Evolutionary conservation across 2,113 vertebrate genomes (phyloP).

Genomic region (Oreocharis arfaki): DNA sequence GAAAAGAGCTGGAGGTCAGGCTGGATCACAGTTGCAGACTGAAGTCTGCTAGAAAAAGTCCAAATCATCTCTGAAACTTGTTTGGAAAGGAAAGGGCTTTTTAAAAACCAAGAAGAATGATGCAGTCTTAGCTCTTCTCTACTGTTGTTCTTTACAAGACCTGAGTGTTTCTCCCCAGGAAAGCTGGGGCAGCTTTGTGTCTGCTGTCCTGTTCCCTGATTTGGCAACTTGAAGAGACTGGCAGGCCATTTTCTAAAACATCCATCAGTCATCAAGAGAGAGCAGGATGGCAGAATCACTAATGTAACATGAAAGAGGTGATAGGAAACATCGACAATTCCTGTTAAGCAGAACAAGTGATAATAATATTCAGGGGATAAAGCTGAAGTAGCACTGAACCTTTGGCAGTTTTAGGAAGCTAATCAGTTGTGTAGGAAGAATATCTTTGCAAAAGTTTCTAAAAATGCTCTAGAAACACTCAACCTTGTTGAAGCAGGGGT

Average conservation of each 20-base stretch:
- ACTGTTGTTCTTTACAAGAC: not conserved
- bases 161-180: not conserved
- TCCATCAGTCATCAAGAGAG: not conserved
- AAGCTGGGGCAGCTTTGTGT: not conserved
- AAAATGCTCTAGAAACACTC: not conserved
- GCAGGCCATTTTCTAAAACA: not conserved
- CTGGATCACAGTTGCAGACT: not conserved
- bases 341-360: not conserved
- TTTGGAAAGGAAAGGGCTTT: not conserved
- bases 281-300: not conserved
- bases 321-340: not conserved
- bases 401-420: not conserved
- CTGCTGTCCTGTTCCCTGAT: not conserved
- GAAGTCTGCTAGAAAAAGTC: not conserved
- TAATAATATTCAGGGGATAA: not conserved
- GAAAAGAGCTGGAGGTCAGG: not conserved
- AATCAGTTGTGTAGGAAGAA: not conserved
- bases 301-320: not conserved
- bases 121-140: not conserved
- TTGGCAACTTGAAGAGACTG: not conserved
- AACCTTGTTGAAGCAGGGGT: not conserved
- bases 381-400: not conserved
- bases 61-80: not conserved
- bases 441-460: not conserved
- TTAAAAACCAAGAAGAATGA: not conserved